These are phyloP conservation scores for Latheticus oryzae DNA, from an alignment of 2,888 invertebrate genomes.

Conservation along the genomic window DNA sequence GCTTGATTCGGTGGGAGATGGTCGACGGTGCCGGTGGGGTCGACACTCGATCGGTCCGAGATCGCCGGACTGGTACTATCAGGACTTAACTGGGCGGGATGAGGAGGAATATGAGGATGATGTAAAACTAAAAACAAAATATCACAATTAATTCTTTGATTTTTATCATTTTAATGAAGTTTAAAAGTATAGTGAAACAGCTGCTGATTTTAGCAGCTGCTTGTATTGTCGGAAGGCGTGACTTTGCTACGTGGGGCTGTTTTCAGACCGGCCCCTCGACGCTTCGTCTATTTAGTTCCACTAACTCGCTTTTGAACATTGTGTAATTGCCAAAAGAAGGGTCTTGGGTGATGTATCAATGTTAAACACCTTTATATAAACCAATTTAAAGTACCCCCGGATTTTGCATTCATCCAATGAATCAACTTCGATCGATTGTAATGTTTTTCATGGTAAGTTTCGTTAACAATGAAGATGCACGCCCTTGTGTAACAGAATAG, in stretches of 20 bases:
- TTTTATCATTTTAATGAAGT: neutral
- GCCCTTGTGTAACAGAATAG: too few relatives aligned
- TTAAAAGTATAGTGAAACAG: slow-evolving; percentile 35
- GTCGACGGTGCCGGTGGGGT: slow-evolving; percentile 46
- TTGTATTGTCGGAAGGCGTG: slow-evolving; percentile 50
- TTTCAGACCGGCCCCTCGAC: slow-evolving; percentile 45
- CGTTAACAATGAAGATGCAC: neutral
- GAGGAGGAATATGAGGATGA: slow-evolving; percentile 56
- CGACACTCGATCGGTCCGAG: slow-evolving; percentile 72
- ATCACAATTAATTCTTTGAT: too few relatives aligned
- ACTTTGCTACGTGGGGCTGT: slow-evolving; percentile 41
- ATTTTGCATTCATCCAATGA: slow-evolving; percentile 19
- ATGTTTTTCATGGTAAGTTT: neutral
- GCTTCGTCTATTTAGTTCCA: slow-evolving; percentile 45
- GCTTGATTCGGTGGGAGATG: slow-evolving; percentile 61
- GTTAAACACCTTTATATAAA: slow-evolving; percentile 36
- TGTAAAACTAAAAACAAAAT: slow-evolving; percentile 17
- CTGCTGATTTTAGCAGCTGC: slow-evolving; percentile 43
- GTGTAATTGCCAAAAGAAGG: slow-evolving; percentile 50
- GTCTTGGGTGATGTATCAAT: slow-evolving; percentile 44
- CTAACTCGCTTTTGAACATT: slow-evolving; percentile 53
- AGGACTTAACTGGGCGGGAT: slow-evolving; percentile 74
- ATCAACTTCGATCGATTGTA: neutral
- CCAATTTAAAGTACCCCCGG: slow-evolving; percentile 30
- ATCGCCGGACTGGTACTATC: slow-evolving; percentile 89